These are phyloP conservation scores for Trypoxylon attenuatum DNA, from an alignment of 2,888 invertebrate genomes.

Conservation along the genomic window DNA sequence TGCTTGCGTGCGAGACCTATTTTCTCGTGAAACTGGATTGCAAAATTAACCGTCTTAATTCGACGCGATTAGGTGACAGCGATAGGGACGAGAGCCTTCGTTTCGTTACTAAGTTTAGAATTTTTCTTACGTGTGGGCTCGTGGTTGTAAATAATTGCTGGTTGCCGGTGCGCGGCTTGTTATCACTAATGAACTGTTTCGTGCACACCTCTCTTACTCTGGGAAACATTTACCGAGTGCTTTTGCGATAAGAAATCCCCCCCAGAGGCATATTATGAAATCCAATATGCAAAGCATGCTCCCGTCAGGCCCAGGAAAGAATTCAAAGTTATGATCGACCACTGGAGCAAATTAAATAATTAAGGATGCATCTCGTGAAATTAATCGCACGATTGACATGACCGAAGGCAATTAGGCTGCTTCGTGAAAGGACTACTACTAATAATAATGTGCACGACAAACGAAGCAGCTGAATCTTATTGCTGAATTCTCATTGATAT, in stretches of 20 bases:
- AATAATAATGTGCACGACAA: background rate
- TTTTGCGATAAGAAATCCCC: background rate
- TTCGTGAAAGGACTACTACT: background rate
- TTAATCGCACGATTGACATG: background rate
- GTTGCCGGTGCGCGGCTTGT: background rate
- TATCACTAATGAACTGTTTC: background rate
- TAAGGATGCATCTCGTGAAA: background rate
- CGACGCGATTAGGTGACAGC: background rate
- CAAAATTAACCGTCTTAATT: background rate
- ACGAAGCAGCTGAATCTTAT: background rate
- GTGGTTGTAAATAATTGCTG: background rate
- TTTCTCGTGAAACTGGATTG: background rate
- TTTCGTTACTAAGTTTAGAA: background rate
- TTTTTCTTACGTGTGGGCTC: background rate
- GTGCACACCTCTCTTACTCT: background rate
- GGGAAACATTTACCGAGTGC: background rate
- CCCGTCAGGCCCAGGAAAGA: background rate
- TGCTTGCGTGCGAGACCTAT: background rate
- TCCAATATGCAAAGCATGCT: background rate
- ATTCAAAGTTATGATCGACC: background rate
- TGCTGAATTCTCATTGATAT: too few relatives aligned
- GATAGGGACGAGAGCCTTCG: background rate
- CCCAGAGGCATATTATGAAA: background rate
- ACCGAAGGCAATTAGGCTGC: background rate
- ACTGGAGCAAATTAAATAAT: background rate